Evolutionary conservation across 2,888 invertebrate genomes (phyloP), one percentile per base, ranked within the genome.

Genomic region (Baccha elongata): DNA sequence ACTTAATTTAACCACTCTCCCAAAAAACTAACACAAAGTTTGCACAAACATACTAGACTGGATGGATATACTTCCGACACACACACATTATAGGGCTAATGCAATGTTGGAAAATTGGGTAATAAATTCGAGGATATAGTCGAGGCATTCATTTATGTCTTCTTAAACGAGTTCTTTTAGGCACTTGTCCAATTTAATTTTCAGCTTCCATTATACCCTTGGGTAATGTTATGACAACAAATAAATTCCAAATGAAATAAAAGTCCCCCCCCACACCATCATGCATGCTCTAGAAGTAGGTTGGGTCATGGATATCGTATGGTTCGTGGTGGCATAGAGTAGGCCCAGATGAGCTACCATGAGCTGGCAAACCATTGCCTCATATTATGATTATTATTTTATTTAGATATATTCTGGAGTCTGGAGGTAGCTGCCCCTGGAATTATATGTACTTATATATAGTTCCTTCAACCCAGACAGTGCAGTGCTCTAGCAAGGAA

Each of bases 131-230:
- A 67, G 80, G 79, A 84, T 80, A 84, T 62, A 79, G 74, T 50
- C 80, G 55, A 80, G 79, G 71, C 84, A 84, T 75, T 75, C 84
- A 80, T 71, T 84, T 80, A 84, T 84, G 74, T 84, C 84, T 80
- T 84, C 84, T 84, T 75, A 71, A 80, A 80, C 71, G 80, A 80
- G 80, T 78, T 74, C 80, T 80, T 84, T 80, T 84, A 84, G 85
- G 85, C 85, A 83, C 85, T 85, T 85, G 85, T 85, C 85, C 85
- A 85, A 85, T 85, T 85, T 85, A 85, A 85, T 85, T 85, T 85
- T 75, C 84, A 85, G 85, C 74, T 83, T 79, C 85, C 81, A 72
- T 79, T 73, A 84, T 79, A 69, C 84, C 72, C 69, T 46, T 23
- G 74, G 78, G 78, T 68, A 78, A 67, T 78, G 78, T 83, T 76